Conservation (phyloP, 2,797 vertebrate genomes). For the Rhincodon typus region DNA sequence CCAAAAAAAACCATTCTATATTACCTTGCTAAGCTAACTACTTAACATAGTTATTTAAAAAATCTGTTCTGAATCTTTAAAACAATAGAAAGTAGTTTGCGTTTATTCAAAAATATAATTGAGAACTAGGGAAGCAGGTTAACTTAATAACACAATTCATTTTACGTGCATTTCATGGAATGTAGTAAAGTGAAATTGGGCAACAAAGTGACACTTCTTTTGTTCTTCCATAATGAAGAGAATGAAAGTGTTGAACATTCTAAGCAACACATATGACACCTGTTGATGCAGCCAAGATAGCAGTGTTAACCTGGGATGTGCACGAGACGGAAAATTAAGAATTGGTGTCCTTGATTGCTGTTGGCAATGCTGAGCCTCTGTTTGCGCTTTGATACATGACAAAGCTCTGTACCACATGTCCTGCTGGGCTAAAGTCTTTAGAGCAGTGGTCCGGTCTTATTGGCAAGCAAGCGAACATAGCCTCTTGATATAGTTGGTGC, state of each 20-base stretch:
- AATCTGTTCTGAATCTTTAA: not conserved
- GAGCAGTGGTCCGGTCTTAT: not conserved
- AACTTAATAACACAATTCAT: not conserved
- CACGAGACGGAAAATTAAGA: not conserved
- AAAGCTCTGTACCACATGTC: not conserved
- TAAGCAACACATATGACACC: not conserved
- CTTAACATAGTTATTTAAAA: not conserved
- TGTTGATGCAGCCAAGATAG: not conserved
- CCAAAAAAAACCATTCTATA: not conserved
- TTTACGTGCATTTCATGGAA: not conserved
- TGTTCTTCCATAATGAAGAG: not conserved
- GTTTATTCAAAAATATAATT: not conserved
- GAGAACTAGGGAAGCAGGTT: not conserved
- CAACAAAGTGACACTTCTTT: not conserved
- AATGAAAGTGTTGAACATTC: not conserved
- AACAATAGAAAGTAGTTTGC: not conserved
- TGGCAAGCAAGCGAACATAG: not conserved
- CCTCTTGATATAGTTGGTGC: not conserved
- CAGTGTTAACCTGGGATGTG: not conserved
- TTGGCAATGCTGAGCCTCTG: not conserved
- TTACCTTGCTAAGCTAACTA: not conserved
- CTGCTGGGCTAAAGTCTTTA: not conserved
- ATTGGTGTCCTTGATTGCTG: not conserved
- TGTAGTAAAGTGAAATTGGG: not conserved
- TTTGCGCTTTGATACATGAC: not conserved